Evolutionary conservation across 2,888 invertebrate species (phyloP).

Genomic region (Xylota sylvarum): DNA sequence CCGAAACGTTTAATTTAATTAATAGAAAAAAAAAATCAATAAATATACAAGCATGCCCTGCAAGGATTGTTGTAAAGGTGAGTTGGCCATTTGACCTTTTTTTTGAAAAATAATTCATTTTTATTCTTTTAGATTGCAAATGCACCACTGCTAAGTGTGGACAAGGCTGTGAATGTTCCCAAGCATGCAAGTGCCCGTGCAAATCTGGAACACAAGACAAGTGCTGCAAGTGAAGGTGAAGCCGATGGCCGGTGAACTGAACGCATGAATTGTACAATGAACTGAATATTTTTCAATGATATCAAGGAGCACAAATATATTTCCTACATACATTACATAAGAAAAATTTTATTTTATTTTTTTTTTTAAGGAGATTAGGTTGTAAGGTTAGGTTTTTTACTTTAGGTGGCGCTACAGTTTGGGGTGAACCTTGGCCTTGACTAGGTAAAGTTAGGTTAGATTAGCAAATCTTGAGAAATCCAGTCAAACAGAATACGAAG

Average conservation of each 20-base stretch:
- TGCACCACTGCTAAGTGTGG: constrained; percentile 60
- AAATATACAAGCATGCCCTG: constrained; percentile 53
- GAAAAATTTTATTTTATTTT: too few relatives aligned
- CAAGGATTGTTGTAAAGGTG: constrained; percentile 69
- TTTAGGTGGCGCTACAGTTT: too few relatives aligned
- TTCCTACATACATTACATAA: neutral
- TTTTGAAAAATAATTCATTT: neutral
- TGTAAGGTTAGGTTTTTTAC: too few relatives aligned
- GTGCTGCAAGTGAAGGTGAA: constrained; percentile 48
- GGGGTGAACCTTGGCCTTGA: too few relatives aligned
- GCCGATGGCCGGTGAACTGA: too few relatives aligned
- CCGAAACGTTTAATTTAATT: neutral
- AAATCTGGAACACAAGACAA: constrained; percentile 44
- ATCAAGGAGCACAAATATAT: neutral
- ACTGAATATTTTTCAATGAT: neutral
- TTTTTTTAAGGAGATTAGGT: too few relatives aligned
- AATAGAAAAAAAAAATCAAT: neutral
- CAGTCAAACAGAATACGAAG: too few relatives aligned
- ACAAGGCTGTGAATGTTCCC: constrained; percentile 50
- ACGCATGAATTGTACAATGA: neutral
- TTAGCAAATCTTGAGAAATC: too few relatives aligned
- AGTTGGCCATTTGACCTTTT: neutral
- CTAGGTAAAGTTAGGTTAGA: too few relatives aligned
- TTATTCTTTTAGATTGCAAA: constrained; percentile 55
- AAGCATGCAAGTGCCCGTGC: constrained; percentile 64